These are phyloP conservation scores for Parascotia fuliginaria DNA, from an alignment of 2,888 invertebrate genomes.

Conservation along the genomic window DNA sequence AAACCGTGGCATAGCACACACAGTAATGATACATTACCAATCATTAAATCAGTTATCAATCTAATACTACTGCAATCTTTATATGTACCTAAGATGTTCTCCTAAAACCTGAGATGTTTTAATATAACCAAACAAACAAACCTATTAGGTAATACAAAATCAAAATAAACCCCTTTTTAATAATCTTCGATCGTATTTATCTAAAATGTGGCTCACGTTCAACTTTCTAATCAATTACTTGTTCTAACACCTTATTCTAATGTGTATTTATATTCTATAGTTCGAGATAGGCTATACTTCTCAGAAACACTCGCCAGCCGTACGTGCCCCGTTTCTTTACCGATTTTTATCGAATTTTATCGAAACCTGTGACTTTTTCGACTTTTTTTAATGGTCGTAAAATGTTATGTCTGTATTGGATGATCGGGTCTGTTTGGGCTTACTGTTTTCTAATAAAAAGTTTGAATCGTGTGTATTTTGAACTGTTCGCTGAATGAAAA, in stretches of 20 bases:
- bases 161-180: constrained; percentile 27
- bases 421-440: constrained; percentile 43
- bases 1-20: too few relatives aligned
- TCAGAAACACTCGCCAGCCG: constrained; percentile 35
- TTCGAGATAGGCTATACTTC: constrained; percentile 38
- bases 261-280: constrained; percentile 48
- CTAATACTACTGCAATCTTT: too few relatives aligned
- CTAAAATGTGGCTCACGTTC: constrained; percentile 32
- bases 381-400: constrained; percentile 54
- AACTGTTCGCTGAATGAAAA: too few relatives aligned
- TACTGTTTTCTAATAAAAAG: constrained; percentile 7
- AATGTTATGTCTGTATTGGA: constrained; percentile 67
- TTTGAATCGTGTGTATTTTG: background rate
- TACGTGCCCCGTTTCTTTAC: constrained; percentile 59
- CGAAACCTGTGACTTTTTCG: constrained; percentile 47
- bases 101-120: too few relatives aligned
- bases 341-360: constrained; percentile 61
- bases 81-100: too few relatives aligned
- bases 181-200: constrained; percentile 47
- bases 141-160: background rate
- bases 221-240: constrained; percentile 51
- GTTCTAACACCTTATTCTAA: constrained; percentile 38
- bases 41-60: too few relatives aligned
- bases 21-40: too few relatives aligned
- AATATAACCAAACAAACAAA: background rate